A percentile compares a stretch with the other conserved stretches of the same genome.
Conservation (phyloP, 2,888 invertebrate genomes). For the Physocephala rufipes region DNA sequence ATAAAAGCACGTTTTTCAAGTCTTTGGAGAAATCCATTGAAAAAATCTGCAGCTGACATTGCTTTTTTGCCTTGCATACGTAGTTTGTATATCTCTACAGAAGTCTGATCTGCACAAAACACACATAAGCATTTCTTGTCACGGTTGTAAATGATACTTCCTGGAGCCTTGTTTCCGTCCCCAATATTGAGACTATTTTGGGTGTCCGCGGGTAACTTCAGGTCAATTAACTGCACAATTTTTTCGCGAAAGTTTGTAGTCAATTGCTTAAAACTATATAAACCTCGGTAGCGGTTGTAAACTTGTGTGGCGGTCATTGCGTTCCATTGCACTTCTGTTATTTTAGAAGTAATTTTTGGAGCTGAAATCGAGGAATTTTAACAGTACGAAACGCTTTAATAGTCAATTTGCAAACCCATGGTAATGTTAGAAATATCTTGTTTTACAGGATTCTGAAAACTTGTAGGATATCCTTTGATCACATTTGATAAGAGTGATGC, state of each 20-base stretch:
- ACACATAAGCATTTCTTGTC: constrained; percentile 71
- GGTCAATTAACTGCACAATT: constrained; percentile 72
- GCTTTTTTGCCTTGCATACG: constrained; percentile 75
- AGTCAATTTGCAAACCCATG: constrained; percentile 70
- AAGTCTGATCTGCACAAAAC: constrained; percentile 73
- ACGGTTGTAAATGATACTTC: constrained; percentile 72
- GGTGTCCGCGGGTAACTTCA: constrained; percentile 51
- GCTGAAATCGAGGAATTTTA: constrained; percentile 69
- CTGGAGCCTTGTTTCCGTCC: constrained; percentile 62
- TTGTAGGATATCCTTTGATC: constrained; percentile 70
- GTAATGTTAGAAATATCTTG: constrained; percentile 73
- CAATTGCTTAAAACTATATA: constrained; percentile 73
- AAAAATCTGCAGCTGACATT: constrained; percentile 83
- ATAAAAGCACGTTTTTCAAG: constrained; percentile 13
- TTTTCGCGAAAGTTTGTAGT: constrained; percentile 71
- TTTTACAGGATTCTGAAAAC: constrained; percentile 69
- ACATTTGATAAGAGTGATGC: constrained; percentile 74
- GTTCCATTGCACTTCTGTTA: constrained; percentile 75
- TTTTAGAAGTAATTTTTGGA: constrained; percentile 73
- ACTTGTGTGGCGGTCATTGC: constrained; percentile 72
- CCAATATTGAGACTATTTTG: constrained; percentile 9
- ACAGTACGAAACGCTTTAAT: not conserved
- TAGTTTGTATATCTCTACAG: constrained; percentile 73
- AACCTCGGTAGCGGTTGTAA: constrained; percentile 77
- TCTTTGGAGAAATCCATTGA: constrained; percentile 84